These are phyloP conservation scores for Hetaerina titia DNA, from an alignment of 2,888 invertebrate genomes.

Conservation along the genomic window DNA sequence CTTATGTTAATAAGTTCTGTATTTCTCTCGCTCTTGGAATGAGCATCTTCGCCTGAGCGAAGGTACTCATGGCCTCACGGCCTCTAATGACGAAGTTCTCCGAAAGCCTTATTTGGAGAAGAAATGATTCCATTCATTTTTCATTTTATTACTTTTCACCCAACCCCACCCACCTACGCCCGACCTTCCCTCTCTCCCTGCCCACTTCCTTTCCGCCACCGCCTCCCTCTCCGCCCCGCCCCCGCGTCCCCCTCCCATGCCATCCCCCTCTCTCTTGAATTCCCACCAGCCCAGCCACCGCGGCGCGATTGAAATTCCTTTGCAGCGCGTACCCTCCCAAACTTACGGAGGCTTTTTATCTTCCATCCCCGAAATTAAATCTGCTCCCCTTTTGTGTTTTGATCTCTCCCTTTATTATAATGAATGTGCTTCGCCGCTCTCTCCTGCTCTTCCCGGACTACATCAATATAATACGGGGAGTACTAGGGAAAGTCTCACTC, in stretches of 20 bases:
- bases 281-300: neutral
- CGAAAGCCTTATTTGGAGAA: slow-evolving; percentile 14
- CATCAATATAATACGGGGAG: no score
- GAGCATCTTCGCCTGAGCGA: neutral
- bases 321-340: neutral
- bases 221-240: neutral
- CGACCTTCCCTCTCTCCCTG: neutral
- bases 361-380: slow-evolving; percentile 25
- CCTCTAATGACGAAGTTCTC: neutral
- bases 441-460: neutral
- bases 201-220: neutral
- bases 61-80: no score
- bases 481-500: no score
- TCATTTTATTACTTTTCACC: neutral
- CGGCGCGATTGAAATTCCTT: slow-evolving; percentile 2
- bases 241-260: neutral
- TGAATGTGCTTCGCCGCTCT: neutral
- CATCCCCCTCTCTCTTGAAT: neutral
- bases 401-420: slow-evolving; percentile 13
- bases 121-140: neutral
- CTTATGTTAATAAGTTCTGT: neutral
- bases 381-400: slow-evolving; percentile 14
- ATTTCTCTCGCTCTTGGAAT: neutral
- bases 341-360: neutral
- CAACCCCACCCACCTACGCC: neutral